Evolutionary conservation across 2,888 invertebrate species (phyloP).

Genomic region (Drosophila nigricruria): DNA sequence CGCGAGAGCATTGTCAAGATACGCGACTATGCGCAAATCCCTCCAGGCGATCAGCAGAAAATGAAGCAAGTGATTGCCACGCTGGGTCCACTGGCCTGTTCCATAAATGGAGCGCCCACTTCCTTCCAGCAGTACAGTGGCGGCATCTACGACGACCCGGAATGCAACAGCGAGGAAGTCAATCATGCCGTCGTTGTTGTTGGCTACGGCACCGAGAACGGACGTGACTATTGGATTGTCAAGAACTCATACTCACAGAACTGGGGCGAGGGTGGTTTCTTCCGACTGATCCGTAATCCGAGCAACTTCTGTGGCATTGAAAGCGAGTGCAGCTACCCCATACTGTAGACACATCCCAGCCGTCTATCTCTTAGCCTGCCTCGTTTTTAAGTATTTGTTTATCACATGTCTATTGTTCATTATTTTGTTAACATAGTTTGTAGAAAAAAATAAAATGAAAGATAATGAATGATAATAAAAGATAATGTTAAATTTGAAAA

Average conservation of each 20-base stretch:
- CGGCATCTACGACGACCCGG: conserved; percentile 82
- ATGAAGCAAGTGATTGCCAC: conserved; percentile 84
- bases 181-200: conserved; percentile 84
- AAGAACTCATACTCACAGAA: conserved; percentile 84
- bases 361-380: background rate
- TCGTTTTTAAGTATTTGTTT: conserved; percentile 17
- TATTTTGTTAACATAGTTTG: conserved; percentile 49
- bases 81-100: conserved; percentile 83
- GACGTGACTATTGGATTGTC: conserved; percentile 84
- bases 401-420: conserved; percentile 32
- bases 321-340: conserved; percentile 84
- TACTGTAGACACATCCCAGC: conserved; percentile 57
- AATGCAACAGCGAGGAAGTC: conserved; percentile 82
- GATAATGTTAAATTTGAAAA: background rate
- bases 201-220: conserved; percentile 83
- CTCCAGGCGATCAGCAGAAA: conserved; percentile 83
- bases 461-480: conserved; percentile 2
- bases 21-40: conserved; percentile 82
- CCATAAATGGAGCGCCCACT: conserved; percentile 79
- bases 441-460: conserved; percentile 25
- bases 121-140: conserved; percentile 83
- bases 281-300: conserved; percentile 80
- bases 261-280: conserved; percentile 84
- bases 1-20: conserved; percentile 73
- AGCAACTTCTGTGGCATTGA: conserved; percentile 84